These are phyloP conservation scores for Malacoctenus gilli DNA, from an alignment of 2,797 vertebrate species.

Conservation along the genomic window DNA sequence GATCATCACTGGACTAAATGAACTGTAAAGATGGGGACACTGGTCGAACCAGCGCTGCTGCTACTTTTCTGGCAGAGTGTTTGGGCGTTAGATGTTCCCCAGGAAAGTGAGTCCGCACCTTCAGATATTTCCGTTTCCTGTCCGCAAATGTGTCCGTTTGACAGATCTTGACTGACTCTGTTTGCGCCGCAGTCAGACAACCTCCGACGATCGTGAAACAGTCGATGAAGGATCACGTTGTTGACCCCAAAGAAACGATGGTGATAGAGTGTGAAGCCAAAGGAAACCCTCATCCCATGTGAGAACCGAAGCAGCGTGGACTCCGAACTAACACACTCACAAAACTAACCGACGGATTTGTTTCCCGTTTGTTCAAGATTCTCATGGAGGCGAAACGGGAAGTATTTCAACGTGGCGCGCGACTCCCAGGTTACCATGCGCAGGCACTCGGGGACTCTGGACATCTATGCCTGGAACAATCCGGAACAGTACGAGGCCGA, in stretches of 20 bases:
- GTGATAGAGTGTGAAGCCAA: slow-evolving; percentile 94
- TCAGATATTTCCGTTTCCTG: neutral
- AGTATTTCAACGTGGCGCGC: slow-evolving; percentile 93
- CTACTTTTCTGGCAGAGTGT: slow-evolving; percentile 80
- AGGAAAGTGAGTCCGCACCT: slow-evolving; percentile 86
- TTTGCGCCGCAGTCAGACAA: slow-evolving; percentile 86
- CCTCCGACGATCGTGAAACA: slow-evolving; percentile 96
- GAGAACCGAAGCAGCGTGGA: slow-evolving; percentile 42
- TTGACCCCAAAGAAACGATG: slow-evolving; percentile 95
- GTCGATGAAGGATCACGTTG: slow-evolving; percentile 93
- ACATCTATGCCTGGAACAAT: slow-evolving; percentile 90
- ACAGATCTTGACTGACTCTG: slow-evolving; percentile 13
- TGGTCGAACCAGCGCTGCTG: slow-evolving; percentile 72
- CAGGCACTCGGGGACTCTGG: slow-evolving; percentile 89
- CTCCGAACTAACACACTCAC: neutral
- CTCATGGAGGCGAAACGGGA: slow-evolving; percentile 93
- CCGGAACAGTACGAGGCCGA: slow-evolving; percentile 94
- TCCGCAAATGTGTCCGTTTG: slow-evolving; percentile 1
- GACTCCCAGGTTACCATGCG: slow-evolving; percentile 91
- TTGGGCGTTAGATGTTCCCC: slow-evolving; percentile 87
- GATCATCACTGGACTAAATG: slow-evolving; percentile 56
- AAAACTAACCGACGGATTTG: neutral
- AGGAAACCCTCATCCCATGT: slow-evolving; percentile 94
- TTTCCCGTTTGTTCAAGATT: slow-evolving; percentile 80
- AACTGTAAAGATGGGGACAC: slow-evolving; percentile 72